phyloP scores from a whole-genome alignment of 2,888 invertebrate genomes.

The Cotesia congregata region DNA sequence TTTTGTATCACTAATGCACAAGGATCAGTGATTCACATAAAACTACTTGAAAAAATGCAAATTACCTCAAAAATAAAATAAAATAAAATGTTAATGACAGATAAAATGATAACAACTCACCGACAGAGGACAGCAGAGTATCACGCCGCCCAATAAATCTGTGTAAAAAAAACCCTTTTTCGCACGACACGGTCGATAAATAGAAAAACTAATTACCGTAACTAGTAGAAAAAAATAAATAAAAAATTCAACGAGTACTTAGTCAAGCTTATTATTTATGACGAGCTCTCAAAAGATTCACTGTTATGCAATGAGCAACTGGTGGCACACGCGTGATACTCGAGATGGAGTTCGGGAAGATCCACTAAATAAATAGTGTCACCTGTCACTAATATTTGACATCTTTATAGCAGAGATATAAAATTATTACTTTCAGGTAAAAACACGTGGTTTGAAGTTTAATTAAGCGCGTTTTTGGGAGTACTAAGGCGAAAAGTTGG shows the following conservation, averaged over 20 bases:
- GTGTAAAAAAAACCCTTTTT: not conserved
- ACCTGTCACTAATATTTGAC: slow-evolving; percentile 24
- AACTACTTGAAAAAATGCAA: not conserved
- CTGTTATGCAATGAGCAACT: slow-evolving; percentile 66
- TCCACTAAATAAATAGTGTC: slow-evolving; percentile 14
- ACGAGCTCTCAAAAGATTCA: not conserved
- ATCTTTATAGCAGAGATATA: not conserved
- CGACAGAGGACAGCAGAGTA: slow-evolving; percentile 44
- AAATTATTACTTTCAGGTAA: not conserved
- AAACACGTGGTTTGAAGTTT: too few species aligned
- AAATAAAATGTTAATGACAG: slow-evolving; percentile 20
- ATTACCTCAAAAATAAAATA: not conserved
- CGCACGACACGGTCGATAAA: not conserved
- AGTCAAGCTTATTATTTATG: not conserved
- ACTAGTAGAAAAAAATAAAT: not conserved
- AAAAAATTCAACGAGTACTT: not conserved
- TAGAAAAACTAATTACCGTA: not conserved
- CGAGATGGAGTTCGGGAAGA: not conserved
- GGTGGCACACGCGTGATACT: slow-evolving; percentile 60
- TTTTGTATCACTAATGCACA: not conserved
- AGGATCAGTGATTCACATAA: not conserved
- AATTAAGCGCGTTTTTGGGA: too few species aligned
- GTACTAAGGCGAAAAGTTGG: slow-evolving; percentile 40
- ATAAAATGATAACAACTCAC: slow-evolving; percentile 38
- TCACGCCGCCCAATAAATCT: slow-evolving; percentile 24